phyloP scores from a whole-genome alignment of 2,888 invertebrate genomes.

The Crematogaster levior region DNA sequence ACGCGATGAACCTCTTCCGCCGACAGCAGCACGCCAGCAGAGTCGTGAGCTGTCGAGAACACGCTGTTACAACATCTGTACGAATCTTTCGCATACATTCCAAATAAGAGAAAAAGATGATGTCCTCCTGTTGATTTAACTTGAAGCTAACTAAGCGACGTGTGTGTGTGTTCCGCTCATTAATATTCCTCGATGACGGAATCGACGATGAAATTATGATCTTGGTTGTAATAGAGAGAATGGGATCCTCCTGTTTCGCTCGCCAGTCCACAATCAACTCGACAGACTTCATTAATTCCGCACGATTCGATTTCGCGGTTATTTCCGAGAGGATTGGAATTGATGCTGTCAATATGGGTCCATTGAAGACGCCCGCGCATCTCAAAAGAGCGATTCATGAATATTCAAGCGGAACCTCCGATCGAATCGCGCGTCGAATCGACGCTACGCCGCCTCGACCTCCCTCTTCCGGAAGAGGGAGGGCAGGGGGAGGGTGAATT shows the following conservation, averaged over 20 bases:
- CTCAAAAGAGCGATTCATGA: slow-evolving; percentile 38
- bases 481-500: not conserved
- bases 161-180: not conserved
- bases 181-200: slow-evolving; percentile 17
- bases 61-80: not conserved
- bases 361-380: slow-evolving; percentile 21
- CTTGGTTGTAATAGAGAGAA: not conserved
- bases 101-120: not conserved
- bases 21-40: slow-evolving; percentile 91
- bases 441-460: not conserved
- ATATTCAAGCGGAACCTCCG: slow-evolving; percentile 22
- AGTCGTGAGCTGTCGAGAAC: slow-evolving; percentile 87
- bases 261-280: slow-evolving; percentile 8
- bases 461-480: not conserved
- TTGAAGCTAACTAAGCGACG: not conserved
- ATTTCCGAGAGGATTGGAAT: slow-evolving; percentile 33
- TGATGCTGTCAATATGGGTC: slow-evolving; percentile 20
- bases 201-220: not conserved
- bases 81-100: not conserved
- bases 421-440: slow-evolving; percentile 31
- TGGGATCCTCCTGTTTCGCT: slow-evolving; percentile 14
- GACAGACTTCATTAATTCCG: slow-evolving; percentile 40
- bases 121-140: not conserved
- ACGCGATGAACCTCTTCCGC: slow-evolving; percentile 90
- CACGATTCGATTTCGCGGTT: slow-evolving; percentile 42